phyloP scores from a whole-genome alignment of 2,113 vertebrate species.

The Melospiza georgiana region DNA sequence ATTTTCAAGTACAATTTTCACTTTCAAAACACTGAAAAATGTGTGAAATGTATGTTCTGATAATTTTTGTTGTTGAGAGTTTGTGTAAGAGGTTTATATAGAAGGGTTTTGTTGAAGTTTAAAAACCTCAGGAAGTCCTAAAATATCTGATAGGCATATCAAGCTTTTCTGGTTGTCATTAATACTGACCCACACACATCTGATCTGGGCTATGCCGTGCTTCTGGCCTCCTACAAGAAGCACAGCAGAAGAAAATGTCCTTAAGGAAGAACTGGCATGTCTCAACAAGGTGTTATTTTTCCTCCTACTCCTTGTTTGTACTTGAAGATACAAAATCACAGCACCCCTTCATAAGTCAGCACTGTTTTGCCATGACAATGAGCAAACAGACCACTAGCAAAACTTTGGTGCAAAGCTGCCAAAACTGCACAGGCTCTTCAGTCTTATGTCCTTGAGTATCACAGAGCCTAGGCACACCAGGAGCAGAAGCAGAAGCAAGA shows the following conservation, averaged over 20 bases:
- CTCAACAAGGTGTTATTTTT: background rate
- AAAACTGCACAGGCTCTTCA: fast-evolving
- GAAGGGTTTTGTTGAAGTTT: background rate
- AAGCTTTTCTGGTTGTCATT: background rate
- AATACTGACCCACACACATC: background rate
- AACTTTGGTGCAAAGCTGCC: background rate
- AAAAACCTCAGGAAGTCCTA: background rate
- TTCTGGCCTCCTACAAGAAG: background rate
- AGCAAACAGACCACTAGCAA: background rate
- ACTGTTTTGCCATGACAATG: background rate
- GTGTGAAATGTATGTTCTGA: background rate
- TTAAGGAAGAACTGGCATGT: background rate
- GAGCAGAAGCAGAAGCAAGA: background rate
- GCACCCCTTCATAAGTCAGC: background rate
- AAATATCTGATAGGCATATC: background rate
- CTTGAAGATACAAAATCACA: background rate
- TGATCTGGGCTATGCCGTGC: background rate
- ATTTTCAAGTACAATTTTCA: background rate
- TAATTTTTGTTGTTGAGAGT: background rate
- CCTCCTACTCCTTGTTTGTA: background rate
- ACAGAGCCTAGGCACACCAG: fast-evolving
- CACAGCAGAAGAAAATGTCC: fast-evolving
- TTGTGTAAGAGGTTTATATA: background rate
- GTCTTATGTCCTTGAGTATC: background rate
- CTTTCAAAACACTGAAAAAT: background rate